Percentiles rank a stretch among this genome's conserved stretches.
Evolutionary conservation across 2,797 vertebrate genomes (phyloP).

Genomic region (Myotis myotis): DNA sequence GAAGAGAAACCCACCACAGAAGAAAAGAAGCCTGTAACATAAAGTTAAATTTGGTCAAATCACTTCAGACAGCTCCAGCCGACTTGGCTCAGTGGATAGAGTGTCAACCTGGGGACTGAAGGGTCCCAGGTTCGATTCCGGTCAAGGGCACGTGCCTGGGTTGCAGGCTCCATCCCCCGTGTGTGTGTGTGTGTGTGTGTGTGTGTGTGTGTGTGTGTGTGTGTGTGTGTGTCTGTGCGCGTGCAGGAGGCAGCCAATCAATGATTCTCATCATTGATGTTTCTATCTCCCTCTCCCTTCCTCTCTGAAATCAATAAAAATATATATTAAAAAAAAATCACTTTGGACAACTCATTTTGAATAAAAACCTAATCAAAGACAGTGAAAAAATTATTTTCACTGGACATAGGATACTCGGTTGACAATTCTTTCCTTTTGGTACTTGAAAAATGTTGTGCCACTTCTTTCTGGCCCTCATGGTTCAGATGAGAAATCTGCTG

Average conservation of each 20-base stretch:
- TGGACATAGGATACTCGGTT: background rate
- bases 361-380: background rate
- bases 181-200: too few relatives aligned
- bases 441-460: background rate
- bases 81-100: too few relatives aligned
- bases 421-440: background rate
- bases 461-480: background rate
- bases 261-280: too few relatives aligned
- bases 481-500: background rate
- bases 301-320: background rate
- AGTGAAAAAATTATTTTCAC: background rate
- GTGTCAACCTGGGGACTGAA: too few relatives aligned
- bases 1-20: background rate
- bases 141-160: too few relatives aligned
- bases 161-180: too few relatives aligned
- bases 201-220: too few relatives aligned
- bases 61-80: background rate
- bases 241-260: too few relatives aligned
- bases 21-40: background rate
- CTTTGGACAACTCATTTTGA: background rate
- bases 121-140: too few relatives aligned
- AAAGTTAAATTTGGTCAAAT: background rate
- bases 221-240: too few relatives aligned
- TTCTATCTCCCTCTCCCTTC: too few relatives aligned
- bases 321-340: background rate